Base-by-base conservation (phyloP, 53 echinoderm and acorn worm species). In the Zoroaster sp. region DNA sequence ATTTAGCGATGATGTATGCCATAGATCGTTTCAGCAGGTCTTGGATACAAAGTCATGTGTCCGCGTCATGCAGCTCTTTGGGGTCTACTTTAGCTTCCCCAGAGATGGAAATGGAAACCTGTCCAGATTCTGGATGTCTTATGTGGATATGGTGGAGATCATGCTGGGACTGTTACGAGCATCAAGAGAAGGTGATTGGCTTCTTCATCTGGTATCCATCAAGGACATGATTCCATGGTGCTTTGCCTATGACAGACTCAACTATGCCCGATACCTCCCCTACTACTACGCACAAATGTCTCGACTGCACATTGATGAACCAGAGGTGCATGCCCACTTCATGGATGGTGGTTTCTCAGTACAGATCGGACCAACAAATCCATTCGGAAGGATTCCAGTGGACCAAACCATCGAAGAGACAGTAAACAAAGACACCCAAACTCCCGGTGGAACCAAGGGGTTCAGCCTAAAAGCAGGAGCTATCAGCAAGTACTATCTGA, bases 181-280 rank as follows among this genome's bases (percentile, higher is more conserved):
- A 42, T 66, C 77, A 17, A 38, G 91, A 68, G 91, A 91, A 42
- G 91, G 91, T n/a, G n/a, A n/a, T n/a, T n/a, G n/a, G n/a, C n/a
- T n/a, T n/a, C n/a, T n/a, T n/a, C n/a, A n/a, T n/a, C 33, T 90
- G 59, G 51, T 33, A 31, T 77, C 75, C 13, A 42, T 92, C 25
- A 34, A 68, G 25, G 30, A n/a, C 20, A 1, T 88, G 43, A 71
- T 88, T 20, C 88, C 88, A 73, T 81, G 88, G 88, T 87, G 92
- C 38, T 88, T 88, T 66, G 65, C 92, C 10, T 66, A 73, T 31
- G 77, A 92, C 69, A 87, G 43, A 77, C n/a, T n/a, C n/a, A n/a
- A n/a, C n/a, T n/a, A n/a, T n/a, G n/a, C n/a, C n/a, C n/a, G n/a
- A n/a, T n/a, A n/a, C n/a, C n/a, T n/a, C n/a, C n/a, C n/a, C n/a